Conservation (phyloP, 2,113 vertebrate species). For the Corydoras maculifer region DNA sequence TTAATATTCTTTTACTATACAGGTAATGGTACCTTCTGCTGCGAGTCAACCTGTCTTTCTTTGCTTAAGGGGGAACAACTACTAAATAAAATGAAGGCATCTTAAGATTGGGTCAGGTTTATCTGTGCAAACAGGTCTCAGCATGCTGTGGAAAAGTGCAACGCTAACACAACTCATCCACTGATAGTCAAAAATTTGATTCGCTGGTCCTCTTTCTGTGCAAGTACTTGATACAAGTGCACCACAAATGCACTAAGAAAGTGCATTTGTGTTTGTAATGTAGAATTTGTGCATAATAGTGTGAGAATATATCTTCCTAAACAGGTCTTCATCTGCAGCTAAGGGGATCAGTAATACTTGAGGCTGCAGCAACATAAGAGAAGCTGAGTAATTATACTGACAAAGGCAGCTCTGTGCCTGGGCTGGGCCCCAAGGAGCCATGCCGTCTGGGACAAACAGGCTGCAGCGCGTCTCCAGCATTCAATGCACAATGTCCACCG, state of each 20-base stretch:
- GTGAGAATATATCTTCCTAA: conserved; percentile 10
- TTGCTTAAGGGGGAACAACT: too few relatives aligned
- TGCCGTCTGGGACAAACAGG: conserved; percentile 93
- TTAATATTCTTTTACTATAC: conserved; percentile 58
- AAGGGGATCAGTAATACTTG: conserved; percentile 25
- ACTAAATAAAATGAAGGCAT: not conserved
- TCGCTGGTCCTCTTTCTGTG: not conserved
- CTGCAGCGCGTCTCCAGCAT: conserved; percentile 84
- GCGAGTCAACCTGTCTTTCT: too few relatives aligned
- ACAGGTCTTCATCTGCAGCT: conserved; percentile 16
- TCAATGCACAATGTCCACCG: conserved; percentile 86
- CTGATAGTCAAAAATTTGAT: conserved; percentile 34
- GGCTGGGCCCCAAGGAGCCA: conserved; percentile 87
- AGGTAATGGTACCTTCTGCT: too few relatives aligned
- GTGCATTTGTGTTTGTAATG: not conserved
- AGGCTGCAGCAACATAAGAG: conserved; percentile 53
- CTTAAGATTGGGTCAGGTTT: too few relatives aligned
- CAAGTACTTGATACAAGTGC: not conserved
- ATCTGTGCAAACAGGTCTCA: not conserved
- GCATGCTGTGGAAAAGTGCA: conserved; percentile 8
- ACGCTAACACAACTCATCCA: conserved; percentile 6
- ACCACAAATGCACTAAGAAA: conserved; percentile 8
- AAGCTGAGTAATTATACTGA: conserved; percentile 92
- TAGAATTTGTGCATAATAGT: not conserved
- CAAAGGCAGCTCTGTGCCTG: conserved; percentile 98